phyloP scores from a whole-genome alignment of 2,888 invertebrate genomes.

The Drosophila rubida region DNA sequence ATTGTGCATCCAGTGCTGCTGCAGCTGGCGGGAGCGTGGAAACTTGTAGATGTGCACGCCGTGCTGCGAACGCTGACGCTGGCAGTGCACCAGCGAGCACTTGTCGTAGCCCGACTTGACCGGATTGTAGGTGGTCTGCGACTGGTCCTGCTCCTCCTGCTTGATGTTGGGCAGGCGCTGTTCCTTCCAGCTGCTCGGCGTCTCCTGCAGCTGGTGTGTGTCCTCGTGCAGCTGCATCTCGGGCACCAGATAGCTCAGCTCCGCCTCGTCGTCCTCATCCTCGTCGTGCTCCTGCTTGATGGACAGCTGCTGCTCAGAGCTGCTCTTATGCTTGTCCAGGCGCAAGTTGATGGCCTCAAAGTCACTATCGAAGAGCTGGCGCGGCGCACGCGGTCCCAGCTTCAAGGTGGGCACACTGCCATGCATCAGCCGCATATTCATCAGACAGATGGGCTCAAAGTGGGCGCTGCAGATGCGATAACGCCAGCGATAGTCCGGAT shows the following conservation, averaged over 20 bases:
- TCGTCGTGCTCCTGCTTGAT: slow-evolving; percentile 4
- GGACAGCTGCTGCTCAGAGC: neutral
- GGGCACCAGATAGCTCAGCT: slow-evolving; percentile 41
- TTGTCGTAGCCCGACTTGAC: slow-evolving; percentile 73
- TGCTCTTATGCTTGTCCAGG: slow-evolving; percentile 43
- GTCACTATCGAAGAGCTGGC: slow-evolving; percentile 62
- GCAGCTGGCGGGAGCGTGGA: slow-evolving; percentile 58
- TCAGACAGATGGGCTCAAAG: slow-evolving; percentile 69
- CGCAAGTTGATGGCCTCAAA: slow-evolving; percentile 46
- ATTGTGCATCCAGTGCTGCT: slow-evolving; percentile 70
- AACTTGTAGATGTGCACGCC: slow-evolving; percentile 74
- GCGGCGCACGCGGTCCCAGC: slow-evolving; percentile 57
- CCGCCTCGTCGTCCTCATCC: slow-evolving; percentile 16
- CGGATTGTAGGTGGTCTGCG: slow-evolving; percentile 45
- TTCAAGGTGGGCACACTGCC: slow-evolving; percentile 78
- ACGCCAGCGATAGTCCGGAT: slow-evolving; percentile 70
- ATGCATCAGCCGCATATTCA: slow-evolving; percentile 57
- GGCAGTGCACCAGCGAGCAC: slow-evolving; percentile 69
- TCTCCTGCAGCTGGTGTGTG: slow-evolving; percentile 6
- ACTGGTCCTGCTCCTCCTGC: slow-evolving; percentile 39
- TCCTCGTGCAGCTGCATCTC: slow-evolving; percentile 52
- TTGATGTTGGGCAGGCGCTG: slow-evolving; percentile 40
- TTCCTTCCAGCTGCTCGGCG: slow-evolving; percentile 24
- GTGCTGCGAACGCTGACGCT: slow-evolving; percentile 64
- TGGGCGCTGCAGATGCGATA: slow-evolving; percentile 78